Percentiles rank a stretch among this genome's conserved stretches.
These are phyloP conservation scores for Malurus cyaneus DNA, from an alignment of 2,113 vertebrate species.

Conservation along the genomic window DNA sequence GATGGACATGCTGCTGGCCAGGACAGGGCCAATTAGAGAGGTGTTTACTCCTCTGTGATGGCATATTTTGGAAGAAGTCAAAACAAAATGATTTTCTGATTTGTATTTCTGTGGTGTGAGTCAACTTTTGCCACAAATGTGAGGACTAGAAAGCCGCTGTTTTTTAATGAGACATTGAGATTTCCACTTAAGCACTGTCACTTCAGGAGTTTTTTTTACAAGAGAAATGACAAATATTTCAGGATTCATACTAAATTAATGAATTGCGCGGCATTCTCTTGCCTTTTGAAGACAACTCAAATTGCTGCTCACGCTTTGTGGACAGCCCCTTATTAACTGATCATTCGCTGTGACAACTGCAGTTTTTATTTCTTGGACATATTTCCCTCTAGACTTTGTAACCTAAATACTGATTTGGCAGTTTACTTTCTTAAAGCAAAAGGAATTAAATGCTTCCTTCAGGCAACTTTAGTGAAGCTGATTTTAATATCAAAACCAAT, in stretches of 20 bases:
- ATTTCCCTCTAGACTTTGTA: background rate
- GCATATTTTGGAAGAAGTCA: too few species aligned
- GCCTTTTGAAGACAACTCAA: background rate
- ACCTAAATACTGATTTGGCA: background rate
- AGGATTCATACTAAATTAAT: background rate
- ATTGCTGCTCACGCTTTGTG: background rate
- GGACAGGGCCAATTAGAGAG: too few species aligned
- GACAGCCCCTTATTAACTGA: background rate
- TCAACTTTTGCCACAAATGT: background rate
- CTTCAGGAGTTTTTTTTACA: background rate
- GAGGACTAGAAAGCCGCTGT: background rate
- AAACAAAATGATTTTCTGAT: background rate
- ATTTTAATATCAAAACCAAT: background rate
- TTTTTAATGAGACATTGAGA: background rate
- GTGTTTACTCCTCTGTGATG: too few species aligned
- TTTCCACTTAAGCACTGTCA: background rate
- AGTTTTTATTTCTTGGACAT: background rate
- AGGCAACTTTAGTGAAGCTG: background rate
- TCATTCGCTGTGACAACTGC: background rate
- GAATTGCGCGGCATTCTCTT: background rate
- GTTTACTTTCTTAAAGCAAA: background rate
- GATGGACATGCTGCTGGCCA: too few species aligned
- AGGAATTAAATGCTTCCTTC: background rate
- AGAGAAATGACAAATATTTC: background rate
- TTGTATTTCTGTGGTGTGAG: background rate